These are phyloP conservation scores for Cecropterus lyciades DNA, from an alignment of 1,140 invertebrate genomes.

Conservation along the genomic window DNA sequence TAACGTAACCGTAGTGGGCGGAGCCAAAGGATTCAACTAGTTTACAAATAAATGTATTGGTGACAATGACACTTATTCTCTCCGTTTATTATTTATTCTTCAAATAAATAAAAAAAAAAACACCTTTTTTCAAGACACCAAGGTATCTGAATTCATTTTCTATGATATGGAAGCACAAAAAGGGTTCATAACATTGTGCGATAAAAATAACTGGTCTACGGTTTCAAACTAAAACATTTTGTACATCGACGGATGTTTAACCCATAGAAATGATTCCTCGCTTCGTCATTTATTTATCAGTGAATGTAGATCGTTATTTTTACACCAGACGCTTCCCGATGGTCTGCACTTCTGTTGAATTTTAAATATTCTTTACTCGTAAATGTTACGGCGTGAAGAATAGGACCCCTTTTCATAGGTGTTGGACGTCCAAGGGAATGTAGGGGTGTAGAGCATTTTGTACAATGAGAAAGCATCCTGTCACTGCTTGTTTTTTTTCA, in stretches of 20 bases:
- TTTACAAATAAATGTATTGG: too few relatives aligned
- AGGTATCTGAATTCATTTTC: not conserved
- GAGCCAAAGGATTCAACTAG: too few relatives aligned
- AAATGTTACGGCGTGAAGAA: not conserved
- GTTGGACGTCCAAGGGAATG: not conserved
- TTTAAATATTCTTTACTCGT: slow-evolving; percentile 10
- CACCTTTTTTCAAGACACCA: not conserved
- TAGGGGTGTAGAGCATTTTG: not conserved
- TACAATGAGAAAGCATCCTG: not conserved
- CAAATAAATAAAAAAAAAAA: not conserved
- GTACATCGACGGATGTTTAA: slow-evolving; percentile 9
- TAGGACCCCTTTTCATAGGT: not conserved
- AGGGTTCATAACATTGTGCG: not conserved
- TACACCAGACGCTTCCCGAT: slow-evolving; percentile 22
- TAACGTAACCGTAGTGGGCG: too few relatives aligned
- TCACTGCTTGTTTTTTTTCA: not conserved
- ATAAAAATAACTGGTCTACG: slow-evolving; percentile 1
- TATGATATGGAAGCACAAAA: not conserved
- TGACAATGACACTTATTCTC: too few relatives aligned
- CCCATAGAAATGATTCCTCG: slow-evolving; percentile 24
- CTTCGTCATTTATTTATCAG: slow-evolving; percentile 23
- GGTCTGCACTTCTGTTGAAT: slow-evolving; percentile 20
- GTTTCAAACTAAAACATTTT: slow-evolving; percentile 10
- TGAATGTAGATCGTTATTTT: slow-evolving; percentile 35
- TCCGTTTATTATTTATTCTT: too few relatives aligned